Evolutionary conservation across 2,113 vertebrate genomes (phyloP).

Genomic region (Cyrtonyx montezumae): DNA sequence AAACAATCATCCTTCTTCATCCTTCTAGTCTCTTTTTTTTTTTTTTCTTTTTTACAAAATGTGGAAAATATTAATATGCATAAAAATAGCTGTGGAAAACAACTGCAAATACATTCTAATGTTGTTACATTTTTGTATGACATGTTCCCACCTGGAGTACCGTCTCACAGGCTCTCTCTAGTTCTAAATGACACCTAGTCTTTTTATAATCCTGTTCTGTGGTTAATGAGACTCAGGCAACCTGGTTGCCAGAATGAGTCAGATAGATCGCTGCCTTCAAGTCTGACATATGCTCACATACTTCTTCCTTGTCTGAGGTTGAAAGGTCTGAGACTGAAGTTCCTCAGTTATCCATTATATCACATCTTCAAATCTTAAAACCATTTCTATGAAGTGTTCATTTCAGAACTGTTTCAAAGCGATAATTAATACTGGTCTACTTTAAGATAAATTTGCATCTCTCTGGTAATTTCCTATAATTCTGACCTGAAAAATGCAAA

Average conservation of each 20-base stretch:
- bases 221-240: neutral
- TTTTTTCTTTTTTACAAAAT: neutral
- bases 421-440: neutral
- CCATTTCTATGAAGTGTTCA: neutral
- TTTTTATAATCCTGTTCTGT: neutral
- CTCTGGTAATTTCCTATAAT: neutral
- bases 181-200: neutral
- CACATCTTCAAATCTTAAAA: neutral
- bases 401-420: neutral
- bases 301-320: neutral
- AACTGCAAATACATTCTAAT: neutral
- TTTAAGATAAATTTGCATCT: neutral
- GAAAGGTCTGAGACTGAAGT: neutral
- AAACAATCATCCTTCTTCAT: neutral
- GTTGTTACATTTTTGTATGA: neutral
- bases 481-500: constrained; percentile 27
- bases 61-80: neutral
- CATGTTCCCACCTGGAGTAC: neutral
- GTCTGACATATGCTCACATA: neutral
- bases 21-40: neutral
- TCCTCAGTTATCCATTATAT: neutral
- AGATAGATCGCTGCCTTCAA: neutral
- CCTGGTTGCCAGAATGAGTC: neutral
- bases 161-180: neutral
- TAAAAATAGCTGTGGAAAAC: neutral